These are phyloP conservation scores for Stratiolaelaps scimitus DNA, from an alignment of 1,140 invertebrate species.

Conservation along the genomic window DNA sequence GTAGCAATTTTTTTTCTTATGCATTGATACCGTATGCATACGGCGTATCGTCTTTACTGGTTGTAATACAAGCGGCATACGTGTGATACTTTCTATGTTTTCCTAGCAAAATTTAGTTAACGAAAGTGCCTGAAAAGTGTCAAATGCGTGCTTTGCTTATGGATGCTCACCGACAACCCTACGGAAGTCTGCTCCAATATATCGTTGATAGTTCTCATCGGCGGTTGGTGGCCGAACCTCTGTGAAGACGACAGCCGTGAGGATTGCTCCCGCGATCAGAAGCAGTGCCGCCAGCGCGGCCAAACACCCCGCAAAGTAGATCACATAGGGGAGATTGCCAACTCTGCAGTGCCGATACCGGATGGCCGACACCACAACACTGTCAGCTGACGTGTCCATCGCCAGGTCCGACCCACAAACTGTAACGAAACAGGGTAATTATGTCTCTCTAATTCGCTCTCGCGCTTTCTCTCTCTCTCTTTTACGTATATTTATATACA, in stretches of 20 bases:
- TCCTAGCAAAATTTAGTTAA: too few species aligned
- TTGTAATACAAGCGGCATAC: too few species aligned
- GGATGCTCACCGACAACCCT: conserved; percentile 34
- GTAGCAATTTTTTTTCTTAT: too few species aligned
- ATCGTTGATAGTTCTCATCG: conserved; percentile 37
- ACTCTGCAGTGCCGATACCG: conserved; percentile 1
- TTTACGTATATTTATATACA: too few species aligned
- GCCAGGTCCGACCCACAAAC: background rate
- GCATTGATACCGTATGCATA: too few species aligned
- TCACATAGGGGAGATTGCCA: conserved; percentile 5
- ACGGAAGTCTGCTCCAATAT: conserved; percentile 35
- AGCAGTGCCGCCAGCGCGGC: conserved; percentile 33
- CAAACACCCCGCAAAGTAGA: conserved; percentile 22
- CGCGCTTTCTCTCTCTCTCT: too few species aligned
- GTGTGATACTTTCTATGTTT: too few species aligned
- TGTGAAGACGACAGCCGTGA: conserved; percentile 36
- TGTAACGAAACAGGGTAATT: too few species aligned
- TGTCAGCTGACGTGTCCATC: conserved; percentile 10
- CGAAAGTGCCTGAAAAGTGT: too few species aligned
- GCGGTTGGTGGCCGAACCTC: conserved; percentile 37
- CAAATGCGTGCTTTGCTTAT: too few species aligned
- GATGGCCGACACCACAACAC: background rate
- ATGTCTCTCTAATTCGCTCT: too few species aligned
- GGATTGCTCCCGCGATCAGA: conserved; percentile 35
- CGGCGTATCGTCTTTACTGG: too few species aligned